Evolutionary conservation across 2,888 invertebrate genomes (phyloP).

Genomic region (Acrobasis consociella): DNA sequence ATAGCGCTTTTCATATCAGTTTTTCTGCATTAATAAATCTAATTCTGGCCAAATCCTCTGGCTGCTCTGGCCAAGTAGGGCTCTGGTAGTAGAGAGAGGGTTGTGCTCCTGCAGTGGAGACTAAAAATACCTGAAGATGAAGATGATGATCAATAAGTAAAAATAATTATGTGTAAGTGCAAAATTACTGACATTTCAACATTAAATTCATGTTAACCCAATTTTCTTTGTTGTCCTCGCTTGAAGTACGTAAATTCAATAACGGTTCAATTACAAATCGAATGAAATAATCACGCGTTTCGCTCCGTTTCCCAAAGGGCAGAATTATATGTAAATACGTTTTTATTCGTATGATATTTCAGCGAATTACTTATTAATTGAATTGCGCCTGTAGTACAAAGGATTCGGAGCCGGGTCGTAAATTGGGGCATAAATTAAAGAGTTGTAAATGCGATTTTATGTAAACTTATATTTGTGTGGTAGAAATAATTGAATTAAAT

Average conservation of each 20-base stretch:
- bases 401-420: not conserved
- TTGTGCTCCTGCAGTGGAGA: no score
- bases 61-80: no score
- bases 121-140: no score
- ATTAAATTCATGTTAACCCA: conserved; percentile 2
- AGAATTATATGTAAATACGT: conserved; percentile 1
- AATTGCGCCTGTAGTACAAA: conserved; percentile 3
- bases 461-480: no score
- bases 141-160: no score
- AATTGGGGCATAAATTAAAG: not conserved
- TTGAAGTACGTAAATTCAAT: conserved; percentile 3
- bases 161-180: no score
- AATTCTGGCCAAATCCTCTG: no score
- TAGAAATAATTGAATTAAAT: no score
- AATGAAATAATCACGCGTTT: conserved; percentile 10
- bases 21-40: no score
- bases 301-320: conserved; percentile 2
- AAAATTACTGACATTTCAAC: not conserved
- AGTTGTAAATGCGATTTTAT: not conserved
- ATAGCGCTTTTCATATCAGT: no score
- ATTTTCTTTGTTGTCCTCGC: not conserved
- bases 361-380: conserved; percentile 15
- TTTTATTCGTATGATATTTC: conserved; percentile 10
- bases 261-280: conserved; percentile 7
- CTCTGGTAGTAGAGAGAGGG: no score